Conservation (phyloP, 2,113 vertebrate species). For the Pseudopipra pipra region DNA sequence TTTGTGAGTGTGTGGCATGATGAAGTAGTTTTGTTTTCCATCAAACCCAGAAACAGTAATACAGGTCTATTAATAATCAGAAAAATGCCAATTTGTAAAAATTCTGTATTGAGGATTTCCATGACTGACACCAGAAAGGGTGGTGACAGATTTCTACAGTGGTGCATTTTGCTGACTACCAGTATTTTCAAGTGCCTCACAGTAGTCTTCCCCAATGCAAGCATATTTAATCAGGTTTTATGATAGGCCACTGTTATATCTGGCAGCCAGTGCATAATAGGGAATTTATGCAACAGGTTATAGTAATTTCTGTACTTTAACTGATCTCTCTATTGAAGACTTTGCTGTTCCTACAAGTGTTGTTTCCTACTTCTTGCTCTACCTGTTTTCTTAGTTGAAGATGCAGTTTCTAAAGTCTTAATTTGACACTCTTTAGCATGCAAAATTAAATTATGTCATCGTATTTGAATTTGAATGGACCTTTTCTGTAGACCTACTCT, state of each 20-base stretch:
- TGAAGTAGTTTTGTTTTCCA: not conserved
- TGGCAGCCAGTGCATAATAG: not conserved
- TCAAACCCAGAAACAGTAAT: not conserved
- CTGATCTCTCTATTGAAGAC: not conserved
- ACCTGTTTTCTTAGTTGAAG: not conserved
- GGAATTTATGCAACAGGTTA: not conserved
- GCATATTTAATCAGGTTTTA: not conserved
- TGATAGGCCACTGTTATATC: not conserved
- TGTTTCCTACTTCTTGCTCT: not conserved
- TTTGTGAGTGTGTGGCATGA: not conserved
- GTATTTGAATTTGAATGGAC: not conserved
- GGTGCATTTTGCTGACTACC: not conserved
- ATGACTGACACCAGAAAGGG: not conserved
- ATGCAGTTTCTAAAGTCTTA: not conserved
- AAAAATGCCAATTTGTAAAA: not conserved
- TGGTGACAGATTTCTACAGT: not conserved
- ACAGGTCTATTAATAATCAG: not conserved
- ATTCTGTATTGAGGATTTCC: not conserved
- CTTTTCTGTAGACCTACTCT: not conserved
- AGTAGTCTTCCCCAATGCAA: not conserved
- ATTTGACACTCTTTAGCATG: accelerated
- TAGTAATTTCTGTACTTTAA: not conserved
- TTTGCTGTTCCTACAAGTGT: not conserved
- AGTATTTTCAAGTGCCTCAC: not conserved
- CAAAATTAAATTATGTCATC: not conserved